A percentile compares a stretch with the other conserved stretches of the same genome.
These are phyloP conservation scores for Pachliopta kotzebuea DNA, from an alignment of 2,888 invertebrate species.

Conservation along the genomic window DNA sequence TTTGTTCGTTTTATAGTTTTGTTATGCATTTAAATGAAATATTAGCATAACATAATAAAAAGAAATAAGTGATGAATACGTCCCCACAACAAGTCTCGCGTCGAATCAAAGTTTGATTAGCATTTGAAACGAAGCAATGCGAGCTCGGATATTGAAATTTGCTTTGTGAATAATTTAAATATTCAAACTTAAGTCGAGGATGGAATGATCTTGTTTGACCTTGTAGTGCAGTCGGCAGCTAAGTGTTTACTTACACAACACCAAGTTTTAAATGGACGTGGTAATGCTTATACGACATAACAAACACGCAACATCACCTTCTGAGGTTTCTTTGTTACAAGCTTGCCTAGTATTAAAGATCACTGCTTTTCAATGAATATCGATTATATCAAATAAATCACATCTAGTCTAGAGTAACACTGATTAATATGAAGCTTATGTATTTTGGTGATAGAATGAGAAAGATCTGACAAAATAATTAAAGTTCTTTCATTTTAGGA, in stretches of 20 bases:
- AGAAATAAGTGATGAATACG: not conserved
- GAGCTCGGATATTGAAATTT: constrained; percentile 12
- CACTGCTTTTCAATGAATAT: too few species aligned
- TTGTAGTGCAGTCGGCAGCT: constrained; percentile 21
- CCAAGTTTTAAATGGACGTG: constrained; percentile 3
- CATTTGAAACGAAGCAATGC: constrained; percentile 22
- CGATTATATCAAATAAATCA: too few species aligned
- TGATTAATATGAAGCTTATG: too few species aligned
- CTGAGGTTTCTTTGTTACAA: too few species aligned
- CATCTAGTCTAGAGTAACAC: too few species aligned
- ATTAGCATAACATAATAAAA: constrained; percentile 16
- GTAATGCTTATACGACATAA: not conserved
- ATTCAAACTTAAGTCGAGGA: constrained; percentile 23
- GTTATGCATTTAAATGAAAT: constrained; percentile 8
- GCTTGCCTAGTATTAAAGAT: too few species aligned
- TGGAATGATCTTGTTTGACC: constrained; percentile 28
- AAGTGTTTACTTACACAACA: constrained; percentile 22
- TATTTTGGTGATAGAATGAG: too few species aligned
- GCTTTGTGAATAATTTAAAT: constrained; percentile 17
- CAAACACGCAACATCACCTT: too few species aligned
- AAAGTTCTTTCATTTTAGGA: too few species aligned
- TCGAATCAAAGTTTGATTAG: constrained; percentile 22
- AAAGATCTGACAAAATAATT: too few species aligned
- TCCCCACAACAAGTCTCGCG: not conserved
- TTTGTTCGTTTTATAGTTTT: constrained; percentile 1